Percentiles rank a stretch among this genome's conserved stretches.
Conservation (phyloP, 2,797 vertebrate genomes). For the Eulemur albifrons region DNA sequence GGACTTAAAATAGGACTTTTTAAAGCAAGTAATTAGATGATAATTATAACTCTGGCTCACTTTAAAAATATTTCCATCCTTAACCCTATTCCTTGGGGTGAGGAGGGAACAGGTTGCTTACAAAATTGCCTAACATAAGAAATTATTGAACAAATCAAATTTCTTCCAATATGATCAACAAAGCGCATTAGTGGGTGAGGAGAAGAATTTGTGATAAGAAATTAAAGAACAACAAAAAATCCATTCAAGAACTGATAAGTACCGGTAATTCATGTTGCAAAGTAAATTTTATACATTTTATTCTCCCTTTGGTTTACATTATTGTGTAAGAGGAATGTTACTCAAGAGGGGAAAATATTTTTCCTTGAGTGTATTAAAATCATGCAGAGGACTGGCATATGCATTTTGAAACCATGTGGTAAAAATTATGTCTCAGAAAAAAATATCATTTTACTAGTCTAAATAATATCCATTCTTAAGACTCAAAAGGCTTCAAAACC, state of each 20-base stretch:
- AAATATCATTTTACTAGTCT: not conserved
- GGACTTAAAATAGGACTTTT: conserved; percentile 33
- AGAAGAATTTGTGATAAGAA: not conserved
- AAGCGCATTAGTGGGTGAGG: not conserved
- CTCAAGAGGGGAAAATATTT: conserved; percentile 17
- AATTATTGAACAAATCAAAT: conserved; percentile 39
- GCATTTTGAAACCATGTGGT: conserved; percentile 49
- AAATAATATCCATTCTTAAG: conserved; percentile 40
- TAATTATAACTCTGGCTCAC: conserved; percentile 10
- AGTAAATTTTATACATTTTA: conserved; percentile 25
- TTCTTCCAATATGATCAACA: not conserved
- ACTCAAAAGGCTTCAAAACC: conserved; percentile 1
- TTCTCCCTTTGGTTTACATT: conserved; percentile 23
- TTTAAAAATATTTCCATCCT: not conserved
- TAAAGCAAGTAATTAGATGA: conserved; percentile 37
- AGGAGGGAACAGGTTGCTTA: not conserved
- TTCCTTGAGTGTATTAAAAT: conserved; percentile 35
- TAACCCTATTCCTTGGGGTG: not conserved
- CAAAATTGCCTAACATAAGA: conserved; percentile 37
- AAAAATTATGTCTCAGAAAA: conserved; percentile 50
- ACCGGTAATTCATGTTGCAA: not conserved
- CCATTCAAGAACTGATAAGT: not conserved
- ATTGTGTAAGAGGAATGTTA: not conserved
- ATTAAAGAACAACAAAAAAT: not conserved
- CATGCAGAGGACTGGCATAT: conserved; percentile 30